Evolutionary conservation across 2,888 invertebrate genomes (phyloP).

Genomic region (Deroplatys truncata): DNA sequence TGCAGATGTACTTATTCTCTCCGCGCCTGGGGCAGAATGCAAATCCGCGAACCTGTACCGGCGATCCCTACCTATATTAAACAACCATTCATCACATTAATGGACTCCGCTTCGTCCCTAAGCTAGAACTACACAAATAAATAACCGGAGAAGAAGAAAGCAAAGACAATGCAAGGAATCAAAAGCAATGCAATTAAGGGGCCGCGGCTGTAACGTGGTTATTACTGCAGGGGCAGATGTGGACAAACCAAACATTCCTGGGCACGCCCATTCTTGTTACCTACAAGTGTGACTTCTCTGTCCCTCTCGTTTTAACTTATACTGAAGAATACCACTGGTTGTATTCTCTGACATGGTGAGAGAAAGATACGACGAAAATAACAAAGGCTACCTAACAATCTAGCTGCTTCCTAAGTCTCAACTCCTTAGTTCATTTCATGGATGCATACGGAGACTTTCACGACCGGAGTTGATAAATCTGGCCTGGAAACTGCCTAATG

Average conservation of each 20-base stretch:
- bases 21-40: too few relatives aligned
- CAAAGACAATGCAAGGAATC: neutral
- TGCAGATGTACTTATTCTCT: too few relatives aligned
- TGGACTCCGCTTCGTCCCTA: neutral
- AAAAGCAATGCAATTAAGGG: neutral
- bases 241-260: conserved; percentile 12
- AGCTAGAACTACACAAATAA: neutral
- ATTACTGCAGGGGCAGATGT: conserved; percentile 1
- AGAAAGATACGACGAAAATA: too few relatives aligned
- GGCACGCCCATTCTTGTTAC: conserved; percentile 12
- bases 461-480: too few relatives aligned
- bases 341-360: too few relatives aligned
- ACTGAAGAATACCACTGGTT: neutral
- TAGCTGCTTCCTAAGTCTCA: too few relatives aligned
- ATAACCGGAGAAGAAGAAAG: neutral
- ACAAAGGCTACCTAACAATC: too few relatives aligned
- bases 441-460: too few relatives aligned
- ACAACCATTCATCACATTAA: neutral
- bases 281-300: conserved; percentile 2
- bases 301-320: neutral
- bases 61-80: neutral
- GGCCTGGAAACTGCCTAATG: too few relatives aligned
- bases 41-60: neutral
- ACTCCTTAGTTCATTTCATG: too few relatives aligned
- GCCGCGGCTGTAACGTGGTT: neutral